phyloP scores from a whole-genome alignment of 1,140 invertebrate species.

The Pinna nobilis region DNA sequence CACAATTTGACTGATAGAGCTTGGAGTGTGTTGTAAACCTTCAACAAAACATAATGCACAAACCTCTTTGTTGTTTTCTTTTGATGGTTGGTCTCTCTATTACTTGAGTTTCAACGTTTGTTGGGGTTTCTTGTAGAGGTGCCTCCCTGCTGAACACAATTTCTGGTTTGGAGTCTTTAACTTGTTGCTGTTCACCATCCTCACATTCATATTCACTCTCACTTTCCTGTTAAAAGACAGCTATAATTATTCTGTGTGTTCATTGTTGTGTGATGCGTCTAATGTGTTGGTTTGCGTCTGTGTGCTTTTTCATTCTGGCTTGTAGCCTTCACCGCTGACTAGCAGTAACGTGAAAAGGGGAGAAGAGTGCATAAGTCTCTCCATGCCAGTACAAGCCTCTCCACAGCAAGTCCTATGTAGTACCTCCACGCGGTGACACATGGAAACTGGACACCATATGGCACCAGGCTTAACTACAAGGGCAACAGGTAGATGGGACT shows the following conservation, averaged over 20 bases:
- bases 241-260: conserved; percentile 3
- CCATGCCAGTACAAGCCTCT: conserved; percentile 12
- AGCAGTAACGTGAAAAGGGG: conserved; percentile 3
- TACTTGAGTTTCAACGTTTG: too few species aligned
- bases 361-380: background rate
- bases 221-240: background rate
- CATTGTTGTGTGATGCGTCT: conserved; percentile 1
- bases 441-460: background rate
- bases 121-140: too few species aligned
- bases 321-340: conserved; percentile 24
- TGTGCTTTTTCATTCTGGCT: conserved; percentile 25
- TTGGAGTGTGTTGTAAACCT: too few species aligned
- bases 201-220: conserved; percentile 20
- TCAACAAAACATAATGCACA: too few species aligned
- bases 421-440: conserved; percentile 12
- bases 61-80: too few species aligned
- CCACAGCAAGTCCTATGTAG: conserved; percentile 16
- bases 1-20: too few species aligned
- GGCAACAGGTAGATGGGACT: background rate
- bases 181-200: background rate
- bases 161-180: background rate
- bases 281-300: conserved; percentile 21
- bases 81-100: too few species aligned
- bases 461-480: conserved; percentile 1
- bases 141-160: background rate